phyloP scores from a whole-genome alignment of 1,140 invertebrate species.

The Mamestra configurata region DNA sequence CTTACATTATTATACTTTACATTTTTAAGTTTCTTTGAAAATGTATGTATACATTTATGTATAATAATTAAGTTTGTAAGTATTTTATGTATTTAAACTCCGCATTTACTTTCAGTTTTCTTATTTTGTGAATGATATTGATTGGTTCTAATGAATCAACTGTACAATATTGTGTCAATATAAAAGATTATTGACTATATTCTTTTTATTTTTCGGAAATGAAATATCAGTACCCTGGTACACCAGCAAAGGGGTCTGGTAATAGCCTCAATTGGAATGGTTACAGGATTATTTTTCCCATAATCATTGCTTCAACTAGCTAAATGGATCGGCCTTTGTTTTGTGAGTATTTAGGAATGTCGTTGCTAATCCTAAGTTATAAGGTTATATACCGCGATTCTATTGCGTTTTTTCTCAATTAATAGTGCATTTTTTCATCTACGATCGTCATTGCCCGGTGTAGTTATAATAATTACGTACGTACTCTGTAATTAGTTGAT shows the following conservation, averaged over 20 bases:
- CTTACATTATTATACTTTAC: neutral
- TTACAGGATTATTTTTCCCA: neutral
- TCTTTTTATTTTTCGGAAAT: neutral
- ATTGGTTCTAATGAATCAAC: neutral
- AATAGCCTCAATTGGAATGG: too few species aligned
- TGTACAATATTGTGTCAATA: constrained; percentile 7
- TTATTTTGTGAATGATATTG: constrained; percentile 2
- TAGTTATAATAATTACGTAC: too few species aligned
- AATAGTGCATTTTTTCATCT: too few species aligned
- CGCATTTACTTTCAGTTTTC: neutral
- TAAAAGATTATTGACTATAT: neutral
- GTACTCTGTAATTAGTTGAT: too few species aligned
- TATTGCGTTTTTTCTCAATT: too few species aligned
- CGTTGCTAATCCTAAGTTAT: too few species aligned
- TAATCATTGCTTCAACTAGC: too few species aligned
- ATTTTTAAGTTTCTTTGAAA: neutral
- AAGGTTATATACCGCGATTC: too few species aligned
- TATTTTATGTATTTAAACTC: neutral
- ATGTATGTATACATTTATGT: neutral
- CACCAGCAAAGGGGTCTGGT: neutral
- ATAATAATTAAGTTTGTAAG: neutral
- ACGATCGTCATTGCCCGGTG: too few species aligned
- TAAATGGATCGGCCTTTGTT: too few species aligned
- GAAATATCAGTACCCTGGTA: neutral
- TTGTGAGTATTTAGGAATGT: too few species aligned